phyloP scores from a whole-genome alignment of 92 coral and sea anemone species.

The Micromussa lordhowensis region DNA sequence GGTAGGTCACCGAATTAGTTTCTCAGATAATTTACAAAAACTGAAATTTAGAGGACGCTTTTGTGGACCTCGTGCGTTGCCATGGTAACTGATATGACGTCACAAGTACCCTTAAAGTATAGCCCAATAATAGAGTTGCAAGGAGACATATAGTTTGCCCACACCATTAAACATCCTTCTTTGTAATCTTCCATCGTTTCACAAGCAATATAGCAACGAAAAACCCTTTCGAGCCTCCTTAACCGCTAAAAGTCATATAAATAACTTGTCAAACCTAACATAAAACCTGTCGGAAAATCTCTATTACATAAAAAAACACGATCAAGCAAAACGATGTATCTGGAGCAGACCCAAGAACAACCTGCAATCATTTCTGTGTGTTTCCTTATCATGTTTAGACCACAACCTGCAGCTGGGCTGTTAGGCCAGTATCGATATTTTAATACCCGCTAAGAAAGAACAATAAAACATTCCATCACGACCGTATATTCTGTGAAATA shows the following conservation, averaged over 20 bases:
- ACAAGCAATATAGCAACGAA: too few species aligned
- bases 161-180: too few species aligned
- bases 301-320: not conserved
- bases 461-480: conserved; percentile 22
- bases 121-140: too few species aligned
- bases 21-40: too few species aligned
- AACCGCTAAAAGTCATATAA: not conserved
- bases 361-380: not conserved
- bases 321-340: not conserved
- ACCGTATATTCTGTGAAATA: not conserved
- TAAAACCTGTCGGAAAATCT: conserved; percentile 4
- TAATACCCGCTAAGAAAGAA: not conserved
- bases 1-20: too few species aligned
- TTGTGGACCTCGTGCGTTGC: too few species aligned
- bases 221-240: too few species aligned
- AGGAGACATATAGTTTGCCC: too few species aligned
- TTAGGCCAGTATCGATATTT: not conserved
- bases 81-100: too few species aligned
- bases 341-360: not conserved
- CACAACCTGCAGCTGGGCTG: not conserved
- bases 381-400: not conserved
- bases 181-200: too few species aligned
- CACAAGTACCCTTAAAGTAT: too few species aligned
- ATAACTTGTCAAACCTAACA: not conserved
- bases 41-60: too few species aligned